Evolutionary conservation across 1,140 invertebrate species (phyloP), one percentile per base, ranked within the genome.

Genomic region (Drosophila persimilis): DNA sequence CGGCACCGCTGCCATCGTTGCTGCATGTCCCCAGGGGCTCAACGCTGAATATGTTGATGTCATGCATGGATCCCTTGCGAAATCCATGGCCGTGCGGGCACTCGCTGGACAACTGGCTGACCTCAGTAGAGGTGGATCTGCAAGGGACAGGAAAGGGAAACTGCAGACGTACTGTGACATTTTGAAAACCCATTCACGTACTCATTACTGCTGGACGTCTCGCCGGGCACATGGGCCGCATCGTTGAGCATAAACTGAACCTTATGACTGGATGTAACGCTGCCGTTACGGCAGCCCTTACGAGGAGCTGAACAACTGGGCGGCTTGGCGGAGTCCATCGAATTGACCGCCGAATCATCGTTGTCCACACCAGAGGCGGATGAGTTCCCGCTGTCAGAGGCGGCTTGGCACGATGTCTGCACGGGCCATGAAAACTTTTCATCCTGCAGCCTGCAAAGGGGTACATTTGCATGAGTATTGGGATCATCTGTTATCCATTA

Each of bases 361-460:
- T 90, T 85, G 1, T 91, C 90, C 29, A 90, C 67, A 22, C 85
- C 90, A 7, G 90, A 89, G 6, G 89, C 67, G 2, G 90, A 85
- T 7, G 91, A 91, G 29, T 77, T 76, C 2, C 89, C 86, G n/a
- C 89, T 90, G 20, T 90, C 85, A 15, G 84, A 62, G 20, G 74
- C 88, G 2, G 71, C 80, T 43, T 72, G 56, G 26, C 64, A 75
- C 1, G 90, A 90, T 2, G 88, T 89, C 46, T 89, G 78, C 26
- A 91, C 78, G 1, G 91, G 91, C 91, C 91, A 91, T 8, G 86
- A 89, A 48, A 91, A 91, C 47, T 89, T 84, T 48, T 91, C 91
- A n/a, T 90, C 90, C 43, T 91, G 90, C 52, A 91, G 58, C 24
- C 89, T 90, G 48, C 3, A 53, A 69, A 50, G 3, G 31, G 31